Conservation (phyloP, 2,888 invertebrate species). For the Oegoconia quadripuncta region DNA sequence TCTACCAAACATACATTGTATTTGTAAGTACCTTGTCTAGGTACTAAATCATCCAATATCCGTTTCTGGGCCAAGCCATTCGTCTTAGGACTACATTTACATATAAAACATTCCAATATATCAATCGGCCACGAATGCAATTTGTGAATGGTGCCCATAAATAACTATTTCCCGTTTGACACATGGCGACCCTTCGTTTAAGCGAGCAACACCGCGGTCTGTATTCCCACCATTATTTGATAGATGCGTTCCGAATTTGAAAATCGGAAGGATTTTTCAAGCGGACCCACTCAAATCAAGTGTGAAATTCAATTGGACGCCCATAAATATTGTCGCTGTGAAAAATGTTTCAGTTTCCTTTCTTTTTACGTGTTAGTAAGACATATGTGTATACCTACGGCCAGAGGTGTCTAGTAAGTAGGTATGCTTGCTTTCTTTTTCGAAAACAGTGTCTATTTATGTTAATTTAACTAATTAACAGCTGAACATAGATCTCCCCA, state of each 20-base stretch:
- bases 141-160: slow-evolving; percentile 75
- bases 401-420: no score
- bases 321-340: slow-evolving; percentile 63
- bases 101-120: slow-evolving; percentile 77
- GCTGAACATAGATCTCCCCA: no score
- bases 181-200: slow-evolving; percentile 63
- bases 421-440: no score
- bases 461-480: no score
- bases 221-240: slow-evolving; percentile 72
- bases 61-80: slow-evolving; percentile 67
- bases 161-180: slow-evolving; percentile 77
- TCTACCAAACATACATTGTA: no score
- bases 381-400: background rate
- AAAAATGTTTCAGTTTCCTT: slow-evolving; percentile 50
- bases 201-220: slow-evolving; percentile 39
- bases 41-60: slow-evolving; percentile 63
- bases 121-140: slow-evolving; percentile 76
- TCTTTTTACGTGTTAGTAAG: slow-evolving; percentile 25
- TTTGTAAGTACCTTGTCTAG: background rate
- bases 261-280: slow-evolving; percentile 67
- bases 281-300: slow-evolving; percentile 65
- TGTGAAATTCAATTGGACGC: slow-evolving; percentile 75
- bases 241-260: slow-evolving; percentile 66
- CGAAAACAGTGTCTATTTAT: no score
- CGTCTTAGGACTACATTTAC: slow-evolving; percentile 69